These are phyloP conservation scores for Apocheima hispidaria DNA, from an alignment of 2,888 invertebrate genomes.

Conservation along the genomic window DNA sequence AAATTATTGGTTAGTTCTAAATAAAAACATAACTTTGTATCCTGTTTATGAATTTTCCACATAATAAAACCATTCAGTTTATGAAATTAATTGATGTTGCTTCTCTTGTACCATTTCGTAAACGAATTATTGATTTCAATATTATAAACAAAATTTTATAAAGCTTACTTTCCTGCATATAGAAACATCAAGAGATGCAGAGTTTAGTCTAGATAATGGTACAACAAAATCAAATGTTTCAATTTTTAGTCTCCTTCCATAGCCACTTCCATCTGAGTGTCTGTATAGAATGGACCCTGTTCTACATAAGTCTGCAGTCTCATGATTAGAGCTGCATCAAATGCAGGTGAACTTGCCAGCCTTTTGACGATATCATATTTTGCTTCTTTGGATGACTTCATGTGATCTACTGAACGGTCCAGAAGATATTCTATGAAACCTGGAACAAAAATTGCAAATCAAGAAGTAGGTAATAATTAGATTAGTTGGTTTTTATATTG, in stretches of 20 bases:
- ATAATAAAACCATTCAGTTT: constrained; percentile 16
- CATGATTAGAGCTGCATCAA: constrained; percentile 87
- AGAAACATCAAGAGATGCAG: background rate
- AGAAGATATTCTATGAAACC: constrained; percentile 93
- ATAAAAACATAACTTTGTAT: constrained; percentile 18
- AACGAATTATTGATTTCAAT: too few species aligned
- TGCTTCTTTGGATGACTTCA: constrained; percentile 90
- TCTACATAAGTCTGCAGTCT: constrained; percentile 89
- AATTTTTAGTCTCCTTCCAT: constrained; percentile 84
- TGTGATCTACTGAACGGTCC: constrained; percentile 89
- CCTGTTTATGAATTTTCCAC: constrained; percentile 13
- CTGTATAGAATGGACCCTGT: constrained; percentile 92
- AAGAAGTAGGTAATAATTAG: background rate
- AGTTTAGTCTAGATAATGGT: background rate
- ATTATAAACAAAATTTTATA: too few species aligned
- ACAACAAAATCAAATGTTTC: constrained; percentile 15
- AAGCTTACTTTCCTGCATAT: background rate
- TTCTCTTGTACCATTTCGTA: background rate
- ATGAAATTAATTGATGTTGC: background rate
- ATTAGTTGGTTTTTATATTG: background rate
- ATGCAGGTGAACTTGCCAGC: constrained; percentile 86
- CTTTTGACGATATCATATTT: constrained; percentile 91
- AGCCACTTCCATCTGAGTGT: constrained; percentile 90
- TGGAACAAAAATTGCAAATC: constrained; percentile 57
- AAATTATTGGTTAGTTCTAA: constrained; percentile 25